Base-by-base conservation (phyloP, 2,797 vertebrate species). In the Paratrypauchen microcephalus region DNA sequence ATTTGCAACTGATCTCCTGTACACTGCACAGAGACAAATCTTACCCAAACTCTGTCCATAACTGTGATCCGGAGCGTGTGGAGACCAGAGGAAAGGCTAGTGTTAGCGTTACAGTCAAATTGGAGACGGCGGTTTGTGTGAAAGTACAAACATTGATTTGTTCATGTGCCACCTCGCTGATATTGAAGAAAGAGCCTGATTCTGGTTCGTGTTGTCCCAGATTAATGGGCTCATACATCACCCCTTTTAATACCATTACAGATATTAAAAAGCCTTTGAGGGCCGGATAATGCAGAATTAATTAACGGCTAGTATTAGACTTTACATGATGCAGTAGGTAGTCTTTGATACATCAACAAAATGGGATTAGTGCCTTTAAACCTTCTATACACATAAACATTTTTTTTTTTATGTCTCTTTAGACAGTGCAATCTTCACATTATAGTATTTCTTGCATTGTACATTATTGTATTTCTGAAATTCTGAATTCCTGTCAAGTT, bases 251-350 rank as follows among this genome's bases (percentile, higher is more conserved):
- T 65, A 65, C 19, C 45, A n/a, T 52, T 50, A 50, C 45, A 65
- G 18, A 50, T 65, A 65, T 65, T 50, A 65, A 62, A 65, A 50
- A n/a, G 16, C 45, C 24, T 30, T 32, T 21, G 30, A 65, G 63
- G 26, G 63, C 24, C 5, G 26, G 23, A 30, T 65, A 65, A 65
- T 65, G 63, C 26, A 30, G 26, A 65, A 65, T 65, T 65, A 50
- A 65, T 65, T 65, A 18, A 26, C 63, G n/a, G 45, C 45, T 65
- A 47, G 26, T 30, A n/a, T 65, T 50, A 65, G 16, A 50, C 63
- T 28, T 45, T 63, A 63, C 63, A 65, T 50, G 21, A 45, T 50
- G 19, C 13, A 65, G 41, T 48, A 45, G 39, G 39, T 64, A 26
- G 23, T 50, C 24, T 50, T 50, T 18, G 11, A 64, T 50, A n/a